Conservation (phyloP, 2,888 invertebrate species). For the Tortrix viridana region DNA sequence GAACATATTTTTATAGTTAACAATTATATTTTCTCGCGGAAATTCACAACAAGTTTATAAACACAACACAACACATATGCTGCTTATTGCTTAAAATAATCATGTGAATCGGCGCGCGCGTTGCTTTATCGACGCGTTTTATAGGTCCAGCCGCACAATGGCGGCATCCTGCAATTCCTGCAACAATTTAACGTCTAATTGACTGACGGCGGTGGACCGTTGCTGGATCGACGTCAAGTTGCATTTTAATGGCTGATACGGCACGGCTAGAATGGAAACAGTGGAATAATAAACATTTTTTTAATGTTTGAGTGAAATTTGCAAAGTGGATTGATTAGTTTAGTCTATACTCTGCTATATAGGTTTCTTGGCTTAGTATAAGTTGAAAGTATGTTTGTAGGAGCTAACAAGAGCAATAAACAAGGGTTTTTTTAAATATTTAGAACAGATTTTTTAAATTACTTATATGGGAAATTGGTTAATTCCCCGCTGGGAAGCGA, state of each 20-base stretch:
- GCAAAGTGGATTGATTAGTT: not conserved
- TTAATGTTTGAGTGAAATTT: not conserved
- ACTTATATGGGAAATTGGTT: too few species aligned
- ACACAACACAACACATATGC: not conserved
- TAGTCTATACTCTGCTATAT: too few species aligned
- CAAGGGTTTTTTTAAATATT: too few species aligned
- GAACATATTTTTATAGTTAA: too few species aligned
- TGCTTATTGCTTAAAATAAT: constrained; percentile 22
- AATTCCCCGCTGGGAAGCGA: too few species aligned
- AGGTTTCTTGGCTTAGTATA: too few species aligned
- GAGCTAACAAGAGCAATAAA: too few species aligned
- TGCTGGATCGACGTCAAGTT: constrained; percentile 67
- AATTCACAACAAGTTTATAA: too few species aligned
- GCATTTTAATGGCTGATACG: constrained; percentile 74
- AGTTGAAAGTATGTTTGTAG: too few species aligned
- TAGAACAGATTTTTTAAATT: too few species aligned
- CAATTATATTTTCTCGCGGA: too few species aligned
- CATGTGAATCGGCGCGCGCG: constrained; percentile 17
- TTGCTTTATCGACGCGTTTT: constrained; percentile 21
- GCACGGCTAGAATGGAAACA: constrained; percentile 50
- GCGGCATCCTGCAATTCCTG: constrained; percentile 61
- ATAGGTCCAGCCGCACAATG: constrained; percentile 27
- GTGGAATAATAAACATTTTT: not conserved
- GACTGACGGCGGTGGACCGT: constrained; percentile 78
- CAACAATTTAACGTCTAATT: constrained; percentile 82